phyloP scores from a whole-genome alignment of 2,797 vertebrate genomes.

The Notamacropus eugenii region DNA sequence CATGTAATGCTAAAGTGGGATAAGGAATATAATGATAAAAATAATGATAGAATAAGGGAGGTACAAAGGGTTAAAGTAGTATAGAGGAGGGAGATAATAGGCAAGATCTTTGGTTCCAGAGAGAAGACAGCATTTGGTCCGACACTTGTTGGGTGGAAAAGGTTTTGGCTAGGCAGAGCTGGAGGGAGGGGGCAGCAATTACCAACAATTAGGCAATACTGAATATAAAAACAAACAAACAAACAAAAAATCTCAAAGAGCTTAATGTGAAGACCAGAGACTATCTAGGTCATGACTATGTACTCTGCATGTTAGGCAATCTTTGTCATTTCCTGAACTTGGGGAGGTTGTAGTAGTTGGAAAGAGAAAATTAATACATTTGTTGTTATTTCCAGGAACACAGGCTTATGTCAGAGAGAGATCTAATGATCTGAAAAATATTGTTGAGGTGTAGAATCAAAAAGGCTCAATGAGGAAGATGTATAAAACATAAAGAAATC shows the following conservation, averaged over 20 bases:
- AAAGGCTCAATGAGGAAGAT: not conserved
- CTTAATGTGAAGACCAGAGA: not conserved
- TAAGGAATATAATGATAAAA: not conserved
- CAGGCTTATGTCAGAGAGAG: not conserved
- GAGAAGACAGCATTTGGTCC: not conserved
- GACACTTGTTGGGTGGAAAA: not conserved
- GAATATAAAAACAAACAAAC: not conserved
- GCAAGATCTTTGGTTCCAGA: not conserved
- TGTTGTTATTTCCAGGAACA: not conserved
- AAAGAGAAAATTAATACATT: not conserved
- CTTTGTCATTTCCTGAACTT: not conserved
- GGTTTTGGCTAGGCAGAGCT: not conserved
- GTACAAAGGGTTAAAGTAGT: not conserved
- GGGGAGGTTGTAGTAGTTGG: not conserved
- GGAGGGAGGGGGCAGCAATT: not conserved
- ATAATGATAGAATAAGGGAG: not conserved
- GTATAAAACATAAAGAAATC: not conserved
- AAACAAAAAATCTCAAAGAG: not conserved
- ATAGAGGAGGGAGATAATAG: not conserved
- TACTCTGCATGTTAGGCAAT: not conserved
- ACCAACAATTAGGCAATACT: not conserved
- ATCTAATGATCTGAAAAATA: not conserved
- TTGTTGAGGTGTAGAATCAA: not conserved
- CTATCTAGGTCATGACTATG: not conserved
- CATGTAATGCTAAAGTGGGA: not conserved